phyloP scores from a whole-genome alignment of 1,140 invertebrate genomes.

The Euwallacea fornicatus region DNA sequence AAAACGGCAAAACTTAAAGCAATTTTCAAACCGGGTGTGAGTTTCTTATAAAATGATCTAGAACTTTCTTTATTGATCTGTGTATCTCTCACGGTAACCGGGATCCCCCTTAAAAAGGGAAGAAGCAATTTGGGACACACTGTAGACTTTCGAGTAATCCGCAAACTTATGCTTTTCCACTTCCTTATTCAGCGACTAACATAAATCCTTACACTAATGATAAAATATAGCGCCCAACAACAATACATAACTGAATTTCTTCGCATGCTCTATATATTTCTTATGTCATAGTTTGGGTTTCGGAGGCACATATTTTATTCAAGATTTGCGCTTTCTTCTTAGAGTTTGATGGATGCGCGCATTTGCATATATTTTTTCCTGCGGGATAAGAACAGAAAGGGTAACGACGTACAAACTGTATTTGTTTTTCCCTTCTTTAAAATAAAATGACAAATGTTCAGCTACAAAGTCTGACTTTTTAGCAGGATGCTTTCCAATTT shows the following conservation, averaged over 20 bases:
- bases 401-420: slow-evolving; percentile 1
- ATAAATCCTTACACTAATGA: too few relatives aligned
- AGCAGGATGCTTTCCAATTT: not conserved
- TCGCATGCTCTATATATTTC: slow-evolving; percentile 11
- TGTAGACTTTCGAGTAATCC: too few relatives aligned
- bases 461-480: not conserved
- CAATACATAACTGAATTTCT: slow-evolving; percentile 7
- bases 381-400: slow-evolving; percentile 14
- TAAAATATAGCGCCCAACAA: not conserved
- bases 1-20: too few relatives aligned
- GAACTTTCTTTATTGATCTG: not conserved
- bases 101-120: too few relatives aligned
- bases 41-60: not conserved
- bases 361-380: slow-evolving; percentile 21
- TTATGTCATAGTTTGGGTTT: slow-evolving; percentile 15
- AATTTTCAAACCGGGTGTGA: too few relatives aligned
- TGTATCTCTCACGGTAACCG: too few relatives aligned
- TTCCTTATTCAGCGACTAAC: too few relatives aligned
- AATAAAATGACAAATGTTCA: not conserved
- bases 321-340: slow-evolving; percentile 11
- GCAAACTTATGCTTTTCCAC: too few relatives aligned
- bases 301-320: slow-evolving; percentile 21
- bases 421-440: slow-evolving; percentile 11
- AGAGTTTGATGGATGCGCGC: slow-evolving; percentile 19
- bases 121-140: too few relatives aligned